phyloP scores from a whole-genome alignment of 2,113 vertebrate genomes.

The Eonycteris spelaea region DNA sequence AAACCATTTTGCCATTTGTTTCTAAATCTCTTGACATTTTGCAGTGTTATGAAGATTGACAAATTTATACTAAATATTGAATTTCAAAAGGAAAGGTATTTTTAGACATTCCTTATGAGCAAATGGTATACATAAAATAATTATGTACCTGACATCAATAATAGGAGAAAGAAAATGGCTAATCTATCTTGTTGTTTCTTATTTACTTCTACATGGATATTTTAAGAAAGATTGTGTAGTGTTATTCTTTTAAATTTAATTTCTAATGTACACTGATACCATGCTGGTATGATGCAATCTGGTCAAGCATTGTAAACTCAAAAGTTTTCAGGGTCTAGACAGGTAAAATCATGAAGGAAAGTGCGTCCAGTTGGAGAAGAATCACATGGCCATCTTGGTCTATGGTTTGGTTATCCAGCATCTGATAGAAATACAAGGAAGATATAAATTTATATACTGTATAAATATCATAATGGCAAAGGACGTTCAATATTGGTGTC shows the following conservation, averaged over 20 bases:
- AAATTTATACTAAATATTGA: not conserved
- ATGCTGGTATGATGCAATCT: not conserved
- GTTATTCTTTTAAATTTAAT: not conserved
- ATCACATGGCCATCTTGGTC: not conserved
- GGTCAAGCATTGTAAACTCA: not conserved
- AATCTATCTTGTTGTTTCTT: not conserved
- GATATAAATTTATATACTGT: not conserved
- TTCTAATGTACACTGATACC: not conserved
- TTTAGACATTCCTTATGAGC: not conserved
- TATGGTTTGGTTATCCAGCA: not conserved
- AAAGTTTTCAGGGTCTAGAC: not conserved
- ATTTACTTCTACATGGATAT: not conserved
- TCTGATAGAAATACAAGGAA: not conserved
- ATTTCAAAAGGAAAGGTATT: not conserved
- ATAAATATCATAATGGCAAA: not conserved
- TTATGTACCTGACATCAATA: not conserved
- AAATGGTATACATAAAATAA: constrained; percentile 23
- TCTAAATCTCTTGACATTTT: constrained; percentile 46
- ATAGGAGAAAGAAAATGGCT: not conserved
- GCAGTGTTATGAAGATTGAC: not conserved
- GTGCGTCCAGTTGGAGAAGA: not conserved
- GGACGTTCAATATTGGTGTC: not conserved
- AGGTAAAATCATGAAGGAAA: not conserved
- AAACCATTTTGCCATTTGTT: constrained; percentile 19
- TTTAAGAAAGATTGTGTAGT: not conserved